Conservation (phyloP, 2,113 vertebrate species). For the Dasyornis broadbenti region DNA sequence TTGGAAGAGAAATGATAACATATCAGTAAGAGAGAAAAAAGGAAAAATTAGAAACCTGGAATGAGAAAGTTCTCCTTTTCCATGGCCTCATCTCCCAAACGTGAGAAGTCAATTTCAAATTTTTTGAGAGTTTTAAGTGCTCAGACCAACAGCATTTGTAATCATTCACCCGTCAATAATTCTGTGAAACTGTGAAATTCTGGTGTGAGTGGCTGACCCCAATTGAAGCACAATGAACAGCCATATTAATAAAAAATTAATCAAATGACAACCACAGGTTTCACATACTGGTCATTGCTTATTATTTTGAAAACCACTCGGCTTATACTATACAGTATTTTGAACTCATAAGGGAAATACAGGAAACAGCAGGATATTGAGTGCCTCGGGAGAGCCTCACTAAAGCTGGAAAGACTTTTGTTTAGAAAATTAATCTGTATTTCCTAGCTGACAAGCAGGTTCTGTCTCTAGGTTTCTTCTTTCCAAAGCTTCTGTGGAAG, state of each 20-base stretch:
- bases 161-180: not conserved
- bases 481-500: not conserved
- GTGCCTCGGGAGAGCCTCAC: not conserved
- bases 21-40: not conserved
- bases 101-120: fast-evolving
- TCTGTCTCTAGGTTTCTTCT: not conserved
- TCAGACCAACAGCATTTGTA: not conserved
- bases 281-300: not conserved
- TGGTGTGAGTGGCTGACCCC: not conserved
- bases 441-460: not conserved
- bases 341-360: not conserved
- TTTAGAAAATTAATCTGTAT: not conserved
- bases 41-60: not conserved
- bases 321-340: not conserved
- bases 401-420: not conserved
- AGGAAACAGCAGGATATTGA: not conserved
- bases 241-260: not conserved
- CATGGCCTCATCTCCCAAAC: not conserved
- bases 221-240: not conserved
- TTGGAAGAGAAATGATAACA: not conserved
- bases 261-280: not conserved
- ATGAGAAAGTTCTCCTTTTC: not conserved
- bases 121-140: not conserved
- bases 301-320: not conserved
- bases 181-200: not conserved